Conservation (phyloP, 2,888 invertebrate species). For the Microdon myrmicae region DNA sequence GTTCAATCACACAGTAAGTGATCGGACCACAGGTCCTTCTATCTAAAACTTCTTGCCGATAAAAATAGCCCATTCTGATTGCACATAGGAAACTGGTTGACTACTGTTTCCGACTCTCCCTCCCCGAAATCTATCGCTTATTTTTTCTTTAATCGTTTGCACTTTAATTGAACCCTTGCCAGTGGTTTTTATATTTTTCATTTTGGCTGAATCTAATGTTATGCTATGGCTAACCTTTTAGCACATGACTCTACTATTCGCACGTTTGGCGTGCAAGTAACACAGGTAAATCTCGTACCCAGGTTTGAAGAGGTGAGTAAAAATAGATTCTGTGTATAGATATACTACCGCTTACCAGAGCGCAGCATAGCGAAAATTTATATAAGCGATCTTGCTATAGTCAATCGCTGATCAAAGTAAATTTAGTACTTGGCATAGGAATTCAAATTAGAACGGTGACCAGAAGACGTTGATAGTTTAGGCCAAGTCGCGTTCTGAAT, state of each 20-base stretch:
- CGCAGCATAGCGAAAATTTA: too few relatives aligned
- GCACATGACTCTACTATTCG: constrained; percentile 41
- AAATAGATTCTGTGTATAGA: too few relatives aligned
- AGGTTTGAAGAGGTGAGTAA: constrained; percentile 38
- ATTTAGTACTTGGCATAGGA: constrained; percentile 53
- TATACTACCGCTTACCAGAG: too few relatives aligned
- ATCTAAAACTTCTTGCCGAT: constrained; percentile 7
- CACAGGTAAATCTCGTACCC: constrained; percentile 40
- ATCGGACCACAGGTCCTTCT: too few relatives aligned
- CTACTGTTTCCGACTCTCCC: constrained; percentile 2
- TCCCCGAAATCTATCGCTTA: background rate
- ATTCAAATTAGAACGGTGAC: constrained; percentile 48
- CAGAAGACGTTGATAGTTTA: constrained; percentile 39
- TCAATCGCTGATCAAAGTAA: too few relatives aligned
- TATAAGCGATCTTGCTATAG: too few relatives aligned
- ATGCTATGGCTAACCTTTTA: constrained; percentile 34
- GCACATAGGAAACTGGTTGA: constrained; percentile 24
- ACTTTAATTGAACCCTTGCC: constrained; percentile 13
- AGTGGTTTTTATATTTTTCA: constrained; percentile 13
- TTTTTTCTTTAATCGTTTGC: constrained; percentile 2
- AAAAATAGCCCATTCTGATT: constrained; percentile 27
- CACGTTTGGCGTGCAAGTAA: constrained; percentile 37
- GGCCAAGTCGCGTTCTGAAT: constrained; percentile 29
- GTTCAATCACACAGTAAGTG: background rate
- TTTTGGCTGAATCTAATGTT: background rate